These are phyloP conservation scores for Ophioninae sp. DNA, from an alignment of 2,888 invertebrate species.

Conservation along the genomic window DNA sequence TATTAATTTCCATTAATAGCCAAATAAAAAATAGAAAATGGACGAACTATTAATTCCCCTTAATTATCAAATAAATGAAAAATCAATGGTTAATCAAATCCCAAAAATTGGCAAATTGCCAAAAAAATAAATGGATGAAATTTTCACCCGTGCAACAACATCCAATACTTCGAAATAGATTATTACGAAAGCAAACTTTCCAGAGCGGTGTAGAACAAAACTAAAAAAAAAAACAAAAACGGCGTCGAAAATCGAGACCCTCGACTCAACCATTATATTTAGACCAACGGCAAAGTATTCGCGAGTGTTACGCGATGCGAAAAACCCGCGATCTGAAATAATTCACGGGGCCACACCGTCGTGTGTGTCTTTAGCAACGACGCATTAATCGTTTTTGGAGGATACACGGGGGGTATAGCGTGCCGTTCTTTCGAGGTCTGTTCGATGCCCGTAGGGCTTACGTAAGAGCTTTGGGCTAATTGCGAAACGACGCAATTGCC, in stretches of 20 bases:
- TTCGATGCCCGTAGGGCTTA: conserved; percentile 67
- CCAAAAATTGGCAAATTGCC: too few species aligned
- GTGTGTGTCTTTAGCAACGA: conserved; percentile 40
- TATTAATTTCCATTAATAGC: too few species aligned
- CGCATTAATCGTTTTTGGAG: conserved; percentile 20
- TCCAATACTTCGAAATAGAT: neutral
- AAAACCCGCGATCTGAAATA: conserved; percentile 11
- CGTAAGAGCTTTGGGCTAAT: conserved; percentile 64
- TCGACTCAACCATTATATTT: conserved; percentile 10
- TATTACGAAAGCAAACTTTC: neutral
- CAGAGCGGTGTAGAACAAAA: neutral
- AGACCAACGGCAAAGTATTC: conserved; percentile 2
- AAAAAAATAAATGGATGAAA: too few species aligned
- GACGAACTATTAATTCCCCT: too few species aligned
- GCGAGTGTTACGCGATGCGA: conserved; percentile 10
- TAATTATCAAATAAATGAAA: too few species aligned
- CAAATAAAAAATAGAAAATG: too few species aligned
- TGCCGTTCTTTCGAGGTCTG: conserved; percentile 69
- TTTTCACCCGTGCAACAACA: too few species aligned
- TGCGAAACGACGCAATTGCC: conserved; percentile 7
- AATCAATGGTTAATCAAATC: too few species aligned
- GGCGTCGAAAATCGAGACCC: neutral
- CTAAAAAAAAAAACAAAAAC: neutral
- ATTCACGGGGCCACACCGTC: neutral
- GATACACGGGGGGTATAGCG: neutral